Percentiles rank a stretch among this genome's conserved stretches.
These are phyloP conservation scores for Stramonita haemastoma DNA, from an alignment of 2,888 invertebrate species.

Conservation along the genomic window DNA sequence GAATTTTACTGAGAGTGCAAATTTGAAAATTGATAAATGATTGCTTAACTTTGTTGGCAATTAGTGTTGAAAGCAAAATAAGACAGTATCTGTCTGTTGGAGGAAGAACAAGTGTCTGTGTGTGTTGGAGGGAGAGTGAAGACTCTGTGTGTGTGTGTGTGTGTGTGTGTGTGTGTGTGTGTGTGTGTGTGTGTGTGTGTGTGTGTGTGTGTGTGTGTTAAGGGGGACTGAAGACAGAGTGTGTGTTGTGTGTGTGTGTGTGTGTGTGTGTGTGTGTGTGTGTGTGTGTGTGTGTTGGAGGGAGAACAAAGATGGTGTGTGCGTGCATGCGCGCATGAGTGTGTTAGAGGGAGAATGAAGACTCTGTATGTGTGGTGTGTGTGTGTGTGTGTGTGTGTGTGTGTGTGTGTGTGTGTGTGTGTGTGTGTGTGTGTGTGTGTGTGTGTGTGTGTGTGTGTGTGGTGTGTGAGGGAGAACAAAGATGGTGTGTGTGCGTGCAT, in stretches of 20 bases:
- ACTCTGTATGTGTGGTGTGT: too few species aligned
- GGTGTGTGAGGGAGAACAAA: too few species aligned
- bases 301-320: not conserved
- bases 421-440: not conserved
- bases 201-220: too few species aligned
- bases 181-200: not conserved
- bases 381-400: not conserved
- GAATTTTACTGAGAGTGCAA: too few species aligned
- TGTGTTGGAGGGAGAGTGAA: not conserved
- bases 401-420: not conserved
- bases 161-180: not conserved
- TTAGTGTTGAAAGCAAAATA: too few species aligned
- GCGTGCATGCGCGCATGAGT: not conserved
- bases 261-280: conserved; percentile 17
- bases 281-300: not conserved
- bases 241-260: conserved; percentile 6
- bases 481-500: too few species aligned
- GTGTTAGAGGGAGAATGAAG: not conserved
- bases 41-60: too few species aligned
- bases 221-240: too few species aligned
- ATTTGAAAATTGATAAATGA: too few species aligned
- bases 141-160: not conserved
- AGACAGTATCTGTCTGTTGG: not conserved
- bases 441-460: conserved; percentile 27
- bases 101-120: too few species aligned